These are phyloP conservation scores for Mylabris sibirica DNA, from an alignment of 2,888 invertebrate genomes.

Conservation along the genomic window DNA sequence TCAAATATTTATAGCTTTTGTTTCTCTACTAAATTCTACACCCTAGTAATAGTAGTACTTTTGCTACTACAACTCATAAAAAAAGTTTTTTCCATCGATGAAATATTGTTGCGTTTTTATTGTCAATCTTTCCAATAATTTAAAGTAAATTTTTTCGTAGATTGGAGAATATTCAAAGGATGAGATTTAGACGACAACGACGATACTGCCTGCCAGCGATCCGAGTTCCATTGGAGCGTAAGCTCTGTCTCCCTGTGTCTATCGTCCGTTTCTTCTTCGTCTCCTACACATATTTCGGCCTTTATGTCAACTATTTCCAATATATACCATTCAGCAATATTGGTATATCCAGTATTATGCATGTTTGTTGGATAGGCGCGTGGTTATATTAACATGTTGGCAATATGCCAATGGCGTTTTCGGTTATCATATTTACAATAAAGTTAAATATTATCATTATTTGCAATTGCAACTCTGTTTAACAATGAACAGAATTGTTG, in stretches of 20 bases:
- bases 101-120: slow-evolving; percentile 33
- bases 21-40: slow-evolving; percentile 33
- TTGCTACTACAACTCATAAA: slow-evolving; percentile 38
- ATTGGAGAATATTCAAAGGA: neutral
- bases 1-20: slow-evolving; percentile 49
- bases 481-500: slow-evolving; percentile 33
- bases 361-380: slow-evolving; percentile 32
- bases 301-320: slow-evolving; percentile 32
- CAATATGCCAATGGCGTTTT: slow-evolving; percentile 56
- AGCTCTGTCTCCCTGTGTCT: neutral
- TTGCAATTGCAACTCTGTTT: slow-evolving; percentile 34
- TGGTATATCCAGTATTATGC: neutral
- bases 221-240: slow-evolving; percentile 2
- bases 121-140: slow-evolving; percentile 20
- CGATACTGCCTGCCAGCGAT: neutral
- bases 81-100: slow-evolving; percentile 37
- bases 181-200: neutral
- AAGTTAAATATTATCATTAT: slow-evolving; percentile 45
- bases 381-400: slow-evolving; percentile 56
- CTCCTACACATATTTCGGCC: slow-evolving; percentile 2
- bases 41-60: neutral
- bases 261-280: neutral
- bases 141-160: slow-evolving; percentile 16
- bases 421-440: slow-evolving; percentile 58
- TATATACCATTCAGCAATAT: slow-evolving; percentile 33